phyloP scores from a whole-genome alignment of 2,113 vertebrate species.

The Tetraodon nigroviridis region DNA sequence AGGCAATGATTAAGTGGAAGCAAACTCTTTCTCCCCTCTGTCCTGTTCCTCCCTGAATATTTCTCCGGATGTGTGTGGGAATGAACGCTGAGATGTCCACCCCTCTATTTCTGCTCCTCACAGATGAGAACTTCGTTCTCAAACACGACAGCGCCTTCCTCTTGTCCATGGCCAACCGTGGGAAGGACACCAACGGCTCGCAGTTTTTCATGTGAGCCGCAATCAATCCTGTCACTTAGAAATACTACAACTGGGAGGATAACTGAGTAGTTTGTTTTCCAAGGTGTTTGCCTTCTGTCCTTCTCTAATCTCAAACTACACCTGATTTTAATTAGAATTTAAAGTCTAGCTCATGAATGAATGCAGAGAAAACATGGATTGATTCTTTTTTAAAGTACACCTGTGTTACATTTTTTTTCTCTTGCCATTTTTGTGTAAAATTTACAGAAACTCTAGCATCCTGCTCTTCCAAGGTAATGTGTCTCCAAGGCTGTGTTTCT shows the following conservation, averaged over 20 bases:
- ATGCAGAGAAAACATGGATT: constrained; percentile 73
- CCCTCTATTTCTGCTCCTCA: constrained; percentile 73
- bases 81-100: constrained; percentile 49
- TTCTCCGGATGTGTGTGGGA: background rate
- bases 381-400: constrained; percentile 87
- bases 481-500: constrained; percentile 93
- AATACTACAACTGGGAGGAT: constrained; percentile 1
- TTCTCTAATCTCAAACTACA: constrained; percentile 27
- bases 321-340: constrained; percentile 56
- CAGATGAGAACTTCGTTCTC: constrained; percentile 99
- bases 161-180: constrained; percentile 99
- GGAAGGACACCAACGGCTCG: constrained; percentile 98
- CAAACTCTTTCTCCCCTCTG: constrained; percentile 5
- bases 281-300: constrained; percentile 27
- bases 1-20: constrained; percentile 20
- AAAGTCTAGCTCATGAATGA: constrained; percentile 44
- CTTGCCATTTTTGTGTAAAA: constrained; percentile 99
- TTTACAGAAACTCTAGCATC: constrained; percentile 99
- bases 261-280: constrained; percentile 6
- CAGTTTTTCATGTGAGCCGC: constrained; percentile 99
- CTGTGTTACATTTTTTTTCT: constrained; percentile 99
- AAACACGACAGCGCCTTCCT: constrained; percentile 99
- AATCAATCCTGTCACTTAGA: constrained; percentile 5
- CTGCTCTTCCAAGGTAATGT: constrained; percentile 99
- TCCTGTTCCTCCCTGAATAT: constrained; percentile 20